Evolutionary conservation across 2,113 vertebrate species (phyloP), one percentile per base, ranked within the genome.

Genomic region (Periophthalmus modestus): DNA sequence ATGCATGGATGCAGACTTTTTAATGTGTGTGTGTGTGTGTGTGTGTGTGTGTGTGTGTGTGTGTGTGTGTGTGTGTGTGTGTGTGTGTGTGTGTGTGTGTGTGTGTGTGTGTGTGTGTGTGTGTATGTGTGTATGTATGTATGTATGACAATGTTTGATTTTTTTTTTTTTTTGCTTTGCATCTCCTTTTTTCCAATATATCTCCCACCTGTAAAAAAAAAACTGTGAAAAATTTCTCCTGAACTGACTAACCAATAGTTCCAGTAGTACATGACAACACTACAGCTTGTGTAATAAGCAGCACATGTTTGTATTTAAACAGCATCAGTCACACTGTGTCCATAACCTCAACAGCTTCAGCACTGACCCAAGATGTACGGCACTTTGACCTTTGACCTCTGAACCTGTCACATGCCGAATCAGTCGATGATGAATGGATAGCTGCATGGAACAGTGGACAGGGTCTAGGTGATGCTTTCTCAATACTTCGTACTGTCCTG

Each of bases 361-460:
- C 58, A 73, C 14, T 75, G 79, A 87, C 71, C 71, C 16, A 23
- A 74, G 76, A 67, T 70, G 13, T 43, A 18, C 80, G 70, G 68
- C 52, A 80, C 6, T 33, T 34, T 67, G 6, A 24, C 77, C 72
- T 82, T 66, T 77, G 71, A 83, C 78, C 84, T 62, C 36, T 47
- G 58, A 3, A 66, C 71, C 68, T 71, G 78, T 73, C 82, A 77
- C 61, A 52, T 21, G 1, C 39, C 58, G 68, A 86, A 86, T 59
- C 79, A 74, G 72, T 81, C 52, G 33, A n/a, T 78, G 72, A 83
- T 81, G 79, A 86, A 86, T 63, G 83, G 80, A 72, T 54, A 23
- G 69, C 74, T 67, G 69, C 47, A 74, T 67, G 50, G 33, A 74
- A 81, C 62, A 52, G 48, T 36, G 74, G 36, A 72, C 7, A 36